These are phyloP conservation scores for Chelmon rostratus DNA, from an alignment of 2,797 vertebrate genomes.

Conservation along the genomic window DNA sequence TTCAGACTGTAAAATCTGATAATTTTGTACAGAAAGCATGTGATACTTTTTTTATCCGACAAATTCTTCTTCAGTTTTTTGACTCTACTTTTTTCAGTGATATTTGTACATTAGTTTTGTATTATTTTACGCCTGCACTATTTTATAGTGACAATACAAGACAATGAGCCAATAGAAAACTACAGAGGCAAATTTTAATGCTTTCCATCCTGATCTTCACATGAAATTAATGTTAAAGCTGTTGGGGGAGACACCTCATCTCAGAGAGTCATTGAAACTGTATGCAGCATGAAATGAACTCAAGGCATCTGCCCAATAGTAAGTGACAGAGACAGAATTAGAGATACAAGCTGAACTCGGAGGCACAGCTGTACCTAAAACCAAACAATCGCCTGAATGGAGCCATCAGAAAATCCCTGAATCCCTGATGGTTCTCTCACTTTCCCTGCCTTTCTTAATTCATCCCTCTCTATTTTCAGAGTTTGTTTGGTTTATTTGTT, in stretches of 20 bases:
- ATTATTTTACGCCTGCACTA: constrained; percentile 26
- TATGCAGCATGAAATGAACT: constrained; percentile 2
- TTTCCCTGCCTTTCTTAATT: constrained; percentile 24
- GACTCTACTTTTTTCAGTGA: background rate
- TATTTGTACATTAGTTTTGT: background rate
- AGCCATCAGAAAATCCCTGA: constrained; percentile 44
- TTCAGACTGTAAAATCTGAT: constrained; percentile 27
- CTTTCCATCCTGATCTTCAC: constrained; percentile 27
- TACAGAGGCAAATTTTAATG: constrained; percentile 17
- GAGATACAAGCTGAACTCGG: constrained; percentile 17
- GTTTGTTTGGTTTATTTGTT: constrained; percentile 65
- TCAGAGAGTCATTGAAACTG: constrained; percentile 1
- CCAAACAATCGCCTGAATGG: constrained; percentile 44
- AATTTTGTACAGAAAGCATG: constrained; percentile 2
- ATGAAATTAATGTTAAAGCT: constrained; percentile 25
- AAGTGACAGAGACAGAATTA: constrained; percentile 21
- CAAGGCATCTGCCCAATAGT: constrained; percentile 10
- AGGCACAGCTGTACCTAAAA: constrained; percentile 46
- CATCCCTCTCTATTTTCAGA: constrained; percentile 25
- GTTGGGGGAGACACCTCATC: constrained; percentile 1
- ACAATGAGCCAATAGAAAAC: constrained; percentile 25
- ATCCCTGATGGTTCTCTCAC: constrained; percentile 39
- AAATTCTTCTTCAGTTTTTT: constrained; percentile 4
- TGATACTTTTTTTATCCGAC: background rate
- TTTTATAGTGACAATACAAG: constrained; percentile 41